Evolutionary conservation across 2,113 vertebrate species (phyloP).

Genomic region (Hippolais icterina): DNA sequence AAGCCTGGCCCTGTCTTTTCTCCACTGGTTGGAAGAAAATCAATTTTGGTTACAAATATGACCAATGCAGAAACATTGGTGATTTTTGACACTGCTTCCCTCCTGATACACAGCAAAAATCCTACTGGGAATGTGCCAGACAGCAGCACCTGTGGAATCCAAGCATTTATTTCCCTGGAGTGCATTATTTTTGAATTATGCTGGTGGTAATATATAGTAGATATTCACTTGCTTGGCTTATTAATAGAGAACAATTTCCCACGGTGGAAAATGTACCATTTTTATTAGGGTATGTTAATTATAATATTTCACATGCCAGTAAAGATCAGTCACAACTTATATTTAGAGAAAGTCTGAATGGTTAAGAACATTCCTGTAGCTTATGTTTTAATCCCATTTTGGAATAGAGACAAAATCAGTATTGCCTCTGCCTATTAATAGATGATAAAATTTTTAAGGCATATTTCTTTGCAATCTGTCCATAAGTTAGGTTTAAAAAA

Average conservation of each 20-base stretch:
- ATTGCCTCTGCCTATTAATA: slow-evolving; percentile 31
- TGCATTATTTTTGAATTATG: not conserved
- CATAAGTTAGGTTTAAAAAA: not conserved
- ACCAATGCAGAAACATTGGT: not conserved
- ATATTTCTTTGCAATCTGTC: slow-evolving; percentile 17
- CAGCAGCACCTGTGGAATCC: not conserved
- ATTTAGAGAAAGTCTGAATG: slow-evolving; percentile 36
- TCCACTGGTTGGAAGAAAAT: not conserved
- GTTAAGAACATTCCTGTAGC: slow-evolving; percentile 14
- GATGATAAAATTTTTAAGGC: slow-evolving; percentile 1
- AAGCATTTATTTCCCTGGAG: not conserved
- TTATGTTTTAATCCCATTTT: slow-evolving; percentile 30
- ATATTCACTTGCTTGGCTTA: not conserved
- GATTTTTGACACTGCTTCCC: not conserved
- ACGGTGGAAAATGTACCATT: not conserved
- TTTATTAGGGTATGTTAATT: slow-evolving; percentile 33
- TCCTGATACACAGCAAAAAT: not conserved
- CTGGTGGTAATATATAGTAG: not conserved
- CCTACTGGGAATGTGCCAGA: not conserved
- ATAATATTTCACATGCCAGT: slow-evolving; percentile 16
- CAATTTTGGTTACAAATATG: not conserved
- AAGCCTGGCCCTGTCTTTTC: not conserved
- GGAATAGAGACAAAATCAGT: slow-evolving; percentile 18
- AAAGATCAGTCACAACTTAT: slow-evolving; percentile 11
- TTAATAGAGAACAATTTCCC: not conserved